These are phyloP conservation scores for Dendrolimus pini DNA, from an alignment of 2,888 invertebrate species.

Conservation along the genomic window DNA sequence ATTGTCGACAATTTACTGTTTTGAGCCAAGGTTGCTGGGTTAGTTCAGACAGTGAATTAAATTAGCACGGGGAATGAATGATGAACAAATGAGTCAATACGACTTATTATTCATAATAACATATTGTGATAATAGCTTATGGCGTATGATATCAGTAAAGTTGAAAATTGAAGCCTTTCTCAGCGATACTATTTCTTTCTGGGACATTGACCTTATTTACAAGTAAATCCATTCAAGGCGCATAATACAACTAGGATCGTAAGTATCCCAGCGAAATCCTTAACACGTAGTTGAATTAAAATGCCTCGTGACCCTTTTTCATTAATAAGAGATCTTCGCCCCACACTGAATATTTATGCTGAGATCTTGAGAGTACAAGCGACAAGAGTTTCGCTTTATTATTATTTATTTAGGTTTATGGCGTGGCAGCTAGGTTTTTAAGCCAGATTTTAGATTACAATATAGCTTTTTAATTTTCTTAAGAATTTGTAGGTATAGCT, in stretches of 20 bases:
- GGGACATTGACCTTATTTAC: conserved; percentile 7
- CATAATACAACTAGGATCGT: conserved; percentile 19
- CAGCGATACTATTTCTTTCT: not conserved
- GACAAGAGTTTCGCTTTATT: conserved; percentile 2
- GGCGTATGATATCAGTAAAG: too few species aligned
- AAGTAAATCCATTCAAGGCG: conserved; percentile 1
- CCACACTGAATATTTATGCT: conserved; percentile 72
- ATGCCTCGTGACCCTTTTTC: conserved; percentile 76
- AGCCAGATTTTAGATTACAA: too few species aligned
- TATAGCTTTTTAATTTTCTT: too few species aligned
- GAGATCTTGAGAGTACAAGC: conserved; percentile 28
- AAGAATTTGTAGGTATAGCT: too few species aligned
- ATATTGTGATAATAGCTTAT: too few species aligned
- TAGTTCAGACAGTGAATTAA: too few species aligned
- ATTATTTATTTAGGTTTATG: too few species aligned
- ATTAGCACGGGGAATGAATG: too few species aligned
- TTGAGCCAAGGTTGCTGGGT: conserved; percentile 4
- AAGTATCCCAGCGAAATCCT: conserved; percentile 54
- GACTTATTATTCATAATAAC: too few species aligned
- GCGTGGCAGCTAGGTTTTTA: too few species aligned
- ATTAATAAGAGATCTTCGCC: conserved; percentile 74
- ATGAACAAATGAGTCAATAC: too few species aligned
- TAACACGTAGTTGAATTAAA: conserved; percentile 77
- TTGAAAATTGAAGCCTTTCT: too few species aligned
- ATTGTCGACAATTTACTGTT: not conserved